These are phyloP conservation scores for Parazoanthus darwini DNA, from an alignment of 92 coral and sea anemone genomes.

Conservation along the genomic window DNA sequence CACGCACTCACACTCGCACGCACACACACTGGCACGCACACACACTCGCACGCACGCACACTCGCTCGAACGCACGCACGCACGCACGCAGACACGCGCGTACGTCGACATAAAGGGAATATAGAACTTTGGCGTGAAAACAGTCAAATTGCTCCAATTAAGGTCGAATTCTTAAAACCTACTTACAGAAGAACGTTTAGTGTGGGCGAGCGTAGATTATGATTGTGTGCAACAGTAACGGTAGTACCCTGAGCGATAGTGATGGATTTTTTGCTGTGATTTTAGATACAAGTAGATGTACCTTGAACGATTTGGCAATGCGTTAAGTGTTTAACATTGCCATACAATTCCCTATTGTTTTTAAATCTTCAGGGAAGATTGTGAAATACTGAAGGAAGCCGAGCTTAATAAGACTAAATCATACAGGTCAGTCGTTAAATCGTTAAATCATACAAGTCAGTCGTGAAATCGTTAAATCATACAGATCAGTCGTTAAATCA, in stretches of 20 bases:
- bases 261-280: background rate
- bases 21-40: background rate
- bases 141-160: too few relatives aligned
- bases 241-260: too few relatives aligned
- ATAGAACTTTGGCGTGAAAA: too few relatives aligned
- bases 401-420: conserved; percentile 92
- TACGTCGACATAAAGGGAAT: background rate
- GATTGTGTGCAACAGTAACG: too few relatives aligned
- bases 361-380: conserved; percentile 67
- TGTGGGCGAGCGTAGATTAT: too few relatives aligned
- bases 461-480: background rate
- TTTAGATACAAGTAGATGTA: too few relatives aligned
- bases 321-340: background rate
- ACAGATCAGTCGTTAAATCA: too few relatives aligned
- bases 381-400: conserved; percentile 76
- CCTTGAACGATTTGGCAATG: background rate
- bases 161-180: too few relatives aligned
- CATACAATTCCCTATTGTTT: background rate
- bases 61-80: background rate
- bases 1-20: background rate
- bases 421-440: conserved; percentile 70
- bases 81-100: background rate
- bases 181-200: too few relatives aligned
- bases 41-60: background rate
- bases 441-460: background rate